Evolutionary conservation across 2,888 invertebrate species (phyloP), one percentile per base, ranked within the genome.

Genomic region (Panopea generosa): DNA sequence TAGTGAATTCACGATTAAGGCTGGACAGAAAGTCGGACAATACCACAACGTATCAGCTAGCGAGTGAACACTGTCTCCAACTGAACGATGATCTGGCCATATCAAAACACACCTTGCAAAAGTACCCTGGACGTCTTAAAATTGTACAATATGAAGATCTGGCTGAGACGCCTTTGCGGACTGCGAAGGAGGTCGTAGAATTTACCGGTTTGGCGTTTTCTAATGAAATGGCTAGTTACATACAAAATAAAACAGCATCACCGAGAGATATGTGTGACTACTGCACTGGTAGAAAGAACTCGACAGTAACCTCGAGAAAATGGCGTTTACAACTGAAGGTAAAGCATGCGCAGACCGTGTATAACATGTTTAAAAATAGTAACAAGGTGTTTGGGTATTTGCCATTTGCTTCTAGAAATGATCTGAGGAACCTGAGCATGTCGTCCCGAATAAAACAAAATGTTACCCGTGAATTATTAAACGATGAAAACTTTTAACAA

Each of bases 1-100:
- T 65, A 20, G 55, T 55, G 9, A 55, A 66, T 40, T 72, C 72
- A 49, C 66, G 61, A n/a, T 11, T 22, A 3, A 27, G 29, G 3
- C 1, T 43, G 18, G 20, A 53, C 20, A 7, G 18, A 14, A 27
- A 7, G 9, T n/a, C n/a, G n/a, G n/a, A n/a, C n/a, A n/a, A n/a
- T n/a, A n/a, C n/a, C 11, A 1, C 16, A 26, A 43, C n/a, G n/a
- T n/a, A 45, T 45, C 9, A 3, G 20, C 24, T 2, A 6, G 16
- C 9, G 1, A 26, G 2, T 9, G 6, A 7, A 6, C 29, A 26
- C 20, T 65, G 65, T 29, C 9, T 6, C 14, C 9, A 0, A 2
- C 7, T 29, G n/a, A 7, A 14, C n/a, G 2, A 56, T 2, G 49
- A 65, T 65, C 11, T 56, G 47, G 14, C n/a, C 0, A 14, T 20